Conservation (phyloP, 1,140 invertebrate species). For the Bradysia coprophila region DNA sequence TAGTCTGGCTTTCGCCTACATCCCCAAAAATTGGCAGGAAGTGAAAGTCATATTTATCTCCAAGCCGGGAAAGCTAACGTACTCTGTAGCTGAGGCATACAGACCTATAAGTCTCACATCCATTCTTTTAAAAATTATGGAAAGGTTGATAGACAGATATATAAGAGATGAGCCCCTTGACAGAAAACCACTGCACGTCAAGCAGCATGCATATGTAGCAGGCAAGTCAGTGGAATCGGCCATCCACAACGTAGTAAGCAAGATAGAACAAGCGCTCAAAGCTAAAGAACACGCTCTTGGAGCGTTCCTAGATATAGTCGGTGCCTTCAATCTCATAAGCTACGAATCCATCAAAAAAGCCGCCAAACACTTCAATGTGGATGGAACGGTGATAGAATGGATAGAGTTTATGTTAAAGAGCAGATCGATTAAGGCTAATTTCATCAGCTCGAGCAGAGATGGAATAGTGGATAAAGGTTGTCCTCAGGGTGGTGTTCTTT, state of each 20-base stretch:
- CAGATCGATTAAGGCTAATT: neutral
- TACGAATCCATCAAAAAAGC: neutral
- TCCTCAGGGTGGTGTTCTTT: conserved; percentile 8
- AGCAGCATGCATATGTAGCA: neutral
- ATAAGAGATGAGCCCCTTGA: neutral
- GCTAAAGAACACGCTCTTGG: too few species aligned
- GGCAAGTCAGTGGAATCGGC: neutral
- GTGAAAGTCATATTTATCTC: neutral
- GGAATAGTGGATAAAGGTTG: conserved; percentile 5
- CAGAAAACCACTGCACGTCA: neutral
- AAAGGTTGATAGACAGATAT: too few species aligned
- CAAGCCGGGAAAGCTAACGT: neutral
- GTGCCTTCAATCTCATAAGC: neutral
- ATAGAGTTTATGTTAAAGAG: neutral
- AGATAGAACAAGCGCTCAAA: neutral
- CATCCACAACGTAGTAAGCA: neutral
- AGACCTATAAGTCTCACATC: neutral
- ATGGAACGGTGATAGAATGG: too few species aligned
- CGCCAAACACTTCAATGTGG: too few species aligned
- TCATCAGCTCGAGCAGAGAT: neutral
- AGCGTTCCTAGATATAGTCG: neutral
- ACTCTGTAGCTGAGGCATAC: neutral
- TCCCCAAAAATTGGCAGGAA: too few species aligned
- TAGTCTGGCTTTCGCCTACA: too few species aligned
- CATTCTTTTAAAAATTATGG: neutral